Evolutionary conservation across 2,113 vertebrate species (phyloP).

Genomic region (Phyllostomus discolor): DNA sequence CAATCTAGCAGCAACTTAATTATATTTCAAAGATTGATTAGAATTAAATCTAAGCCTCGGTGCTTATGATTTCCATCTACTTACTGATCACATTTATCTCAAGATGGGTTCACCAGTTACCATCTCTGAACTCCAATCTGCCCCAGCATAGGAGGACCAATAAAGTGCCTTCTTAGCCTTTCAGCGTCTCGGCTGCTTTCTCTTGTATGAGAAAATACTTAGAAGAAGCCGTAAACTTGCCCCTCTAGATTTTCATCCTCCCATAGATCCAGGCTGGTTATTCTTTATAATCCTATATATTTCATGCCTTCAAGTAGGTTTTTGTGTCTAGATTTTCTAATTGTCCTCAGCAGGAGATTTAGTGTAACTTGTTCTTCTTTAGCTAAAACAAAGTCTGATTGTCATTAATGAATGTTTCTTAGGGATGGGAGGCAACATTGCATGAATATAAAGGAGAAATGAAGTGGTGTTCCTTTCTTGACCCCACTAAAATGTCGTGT

Average conservation of each 20-base stretch:
- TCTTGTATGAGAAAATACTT: neutral
- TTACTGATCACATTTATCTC: neutral
- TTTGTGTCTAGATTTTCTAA: neutral
- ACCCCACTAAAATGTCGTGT: neutral
- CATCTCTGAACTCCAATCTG: neutral
- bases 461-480: neutral
- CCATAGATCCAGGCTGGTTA: neutral
- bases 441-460: neutral
- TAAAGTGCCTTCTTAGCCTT: neutral
- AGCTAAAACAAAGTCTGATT: neutral
- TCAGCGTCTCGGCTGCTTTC: neutral
- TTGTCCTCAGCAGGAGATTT: neutral
- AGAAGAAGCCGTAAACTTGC: neutral
- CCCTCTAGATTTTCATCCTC: neutral
- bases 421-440: neutral
- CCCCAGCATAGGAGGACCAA: neutral
- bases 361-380: neutral
- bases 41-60: neutral
- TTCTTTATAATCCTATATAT: neutral
- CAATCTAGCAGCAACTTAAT: neutral
- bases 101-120: neutral
- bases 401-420: neutral
- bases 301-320: neutral
- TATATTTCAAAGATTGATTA: neutral
- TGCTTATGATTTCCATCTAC: neutral